Percentiles rank a stretch among this genome's conserved stretches.
Evolutionary conservation across 2,113 vertebrate genomes (phyloP).

Genomic region (Rhinopomastus cyanomelas): DNA sequence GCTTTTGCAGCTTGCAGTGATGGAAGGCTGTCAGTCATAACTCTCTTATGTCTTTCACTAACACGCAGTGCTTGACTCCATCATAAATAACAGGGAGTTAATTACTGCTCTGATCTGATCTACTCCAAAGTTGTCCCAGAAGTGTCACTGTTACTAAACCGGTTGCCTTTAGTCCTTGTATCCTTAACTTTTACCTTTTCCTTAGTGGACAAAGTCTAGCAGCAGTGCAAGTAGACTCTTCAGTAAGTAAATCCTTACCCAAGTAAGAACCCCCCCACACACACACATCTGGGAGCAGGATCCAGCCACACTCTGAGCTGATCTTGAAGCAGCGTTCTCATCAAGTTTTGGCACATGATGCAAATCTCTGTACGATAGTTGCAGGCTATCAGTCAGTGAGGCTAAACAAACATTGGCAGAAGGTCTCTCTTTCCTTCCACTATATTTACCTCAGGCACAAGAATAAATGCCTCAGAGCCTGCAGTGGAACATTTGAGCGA

Average conservation of each 20-base stretch:
- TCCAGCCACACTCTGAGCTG: slow-evolving; percentile 2
- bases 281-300: slow-evolving; percentile 6
- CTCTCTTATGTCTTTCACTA: not conserved
- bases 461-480: not conserved
- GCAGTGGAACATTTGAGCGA: not conserved
- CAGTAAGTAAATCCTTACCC: not conserved
- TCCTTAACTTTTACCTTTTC: not conserved
- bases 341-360: not conserved
- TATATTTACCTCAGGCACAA: not conserved
- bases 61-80: not conserved
- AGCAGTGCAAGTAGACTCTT: not conserved
- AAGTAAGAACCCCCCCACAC: not conserved
- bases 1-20: not conserved
- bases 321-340: slow-evolving; percentile 24
- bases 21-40: slow-evolving; percentile 11
- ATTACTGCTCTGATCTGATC: not conserved
- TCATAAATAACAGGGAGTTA: not conserved
- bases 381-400: slow-evolving; percentile 35
- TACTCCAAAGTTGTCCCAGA: not conserved
- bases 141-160: not conserved
- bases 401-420: slow-evolving; percentile 50
- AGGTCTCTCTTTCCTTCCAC: not conserved
- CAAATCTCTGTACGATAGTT: slow-evolving; percentile 15
- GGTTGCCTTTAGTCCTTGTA: not conserved
- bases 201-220: not conserved